Evolutionary conservation across 2,888 invertebrate genomes (phyloP).

Genomic region (Drosophila histrio): DNA sequence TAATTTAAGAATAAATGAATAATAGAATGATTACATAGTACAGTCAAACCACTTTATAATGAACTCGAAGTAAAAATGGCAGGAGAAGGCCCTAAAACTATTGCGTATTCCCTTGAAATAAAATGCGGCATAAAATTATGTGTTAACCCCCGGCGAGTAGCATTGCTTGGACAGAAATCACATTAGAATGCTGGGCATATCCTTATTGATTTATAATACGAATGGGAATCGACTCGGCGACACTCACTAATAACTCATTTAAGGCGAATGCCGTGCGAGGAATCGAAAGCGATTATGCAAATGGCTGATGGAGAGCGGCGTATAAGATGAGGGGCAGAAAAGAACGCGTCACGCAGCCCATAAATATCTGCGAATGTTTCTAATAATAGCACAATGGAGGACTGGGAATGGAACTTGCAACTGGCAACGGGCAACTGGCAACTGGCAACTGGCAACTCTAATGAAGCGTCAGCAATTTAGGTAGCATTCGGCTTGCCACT

Average conservation of each 20-base stretch:
- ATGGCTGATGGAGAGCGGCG: constrained; percentile 28
- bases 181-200: constrained; percentile 76
- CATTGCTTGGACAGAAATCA: constrained; percentile 43
- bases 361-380: constrained; percentile 77
- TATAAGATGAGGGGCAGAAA: not conserved
- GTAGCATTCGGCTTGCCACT: constrained; percentile 38
- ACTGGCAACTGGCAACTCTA: constrained; percentile 26
- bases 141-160: constrained; percentile 14
- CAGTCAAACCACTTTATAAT: not conserved
- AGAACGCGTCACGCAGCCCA: constrained; percentile 70
- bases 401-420: constrained; percentile 8
- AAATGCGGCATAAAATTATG: constrained; percentile 65
- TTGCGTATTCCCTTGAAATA: constrained; percentile 48
- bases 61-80: not conserved
- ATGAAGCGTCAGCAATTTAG: constrained; percentile 44
- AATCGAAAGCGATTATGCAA: constrained; percentile 82
- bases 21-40: not conserved
- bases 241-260: constrained; percentile 82
- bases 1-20: constrained; percentile 46
- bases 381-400: constrained; percentile 65
- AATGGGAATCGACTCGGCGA: constrained; percentile 75
- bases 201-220: constrained; percentile 81
- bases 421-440: too few relatives aligned
- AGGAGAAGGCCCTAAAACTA: constrained; percentile 5
- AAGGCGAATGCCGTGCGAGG: constrained; percentile 72